Conservation (phyloP, 2,113 vertebrate genomes). For the Macrotus californicus region DNA sequence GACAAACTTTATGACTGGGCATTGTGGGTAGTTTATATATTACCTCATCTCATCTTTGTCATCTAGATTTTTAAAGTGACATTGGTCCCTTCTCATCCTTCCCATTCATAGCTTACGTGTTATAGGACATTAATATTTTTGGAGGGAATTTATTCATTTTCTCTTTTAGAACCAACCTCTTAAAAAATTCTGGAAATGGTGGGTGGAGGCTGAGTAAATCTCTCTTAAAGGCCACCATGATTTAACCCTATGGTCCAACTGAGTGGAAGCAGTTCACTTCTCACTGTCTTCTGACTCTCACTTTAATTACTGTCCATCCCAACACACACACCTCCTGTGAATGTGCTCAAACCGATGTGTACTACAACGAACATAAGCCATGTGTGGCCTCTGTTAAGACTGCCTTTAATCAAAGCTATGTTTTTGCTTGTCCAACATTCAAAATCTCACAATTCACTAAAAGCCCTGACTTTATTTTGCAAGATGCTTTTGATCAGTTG, state of each 20-base stretch:
- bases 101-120: not conserved
- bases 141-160: not conserved
- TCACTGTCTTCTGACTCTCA: not conserved
- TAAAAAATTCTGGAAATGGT: not conserved
- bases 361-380: not conserved
- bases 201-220: not conserved
- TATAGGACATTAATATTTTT: not conserved
- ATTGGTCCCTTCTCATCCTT: not conserved
- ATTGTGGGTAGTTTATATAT: not conserved
- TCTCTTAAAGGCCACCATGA: not conserved
- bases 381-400: not conserved
- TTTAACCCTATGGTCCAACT: not conserved
- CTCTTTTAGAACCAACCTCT: not conserved
- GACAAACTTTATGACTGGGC: not conserved
- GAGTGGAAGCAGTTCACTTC: not conserved
- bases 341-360: not conserved
- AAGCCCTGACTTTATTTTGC: not conserved
- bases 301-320: not conserved
- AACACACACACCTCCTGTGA: not conserved
- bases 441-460: not conserved
- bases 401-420: not conserved
- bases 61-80: not conserved
- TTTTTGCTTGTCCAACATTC: not conserved
- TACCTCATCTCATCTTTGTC: not conserved
- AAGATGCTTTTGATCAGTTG: constrained; percentile 53